Conservation (phyloP, 2,797 vertebrate genomes). For the Pipistrellus pipistrellus region DNA sequence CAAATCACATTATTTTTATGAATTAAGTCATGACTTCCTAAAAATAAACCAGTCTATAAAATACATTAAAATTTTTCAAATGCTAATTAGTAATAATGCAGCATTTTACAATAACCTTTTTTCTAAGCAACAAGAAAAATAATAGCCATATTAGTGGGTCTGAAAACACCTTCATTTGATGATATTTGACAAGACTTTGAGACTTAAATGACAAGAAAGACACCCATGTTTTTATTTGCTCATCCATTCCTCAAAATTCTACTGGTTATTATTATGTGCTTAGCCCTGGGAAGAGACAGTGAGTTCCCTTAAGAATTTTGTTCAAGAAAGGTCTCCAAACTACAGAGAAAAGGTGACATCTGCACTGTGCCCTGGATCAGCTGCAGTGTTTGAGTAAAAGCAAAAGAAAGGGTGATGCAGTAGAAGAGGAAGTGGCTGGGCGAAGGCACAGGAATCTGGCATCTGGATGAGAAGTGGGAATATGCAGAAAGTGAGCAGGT, state of each 20-base stretch:
- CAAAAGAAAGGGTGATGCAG: neutral
- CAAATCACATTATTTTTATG: neutral
- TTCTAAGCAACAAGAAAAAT: constrained; percentile 4
- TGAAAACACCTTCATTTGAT: neutral
- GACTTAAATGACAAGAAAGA: neutral
- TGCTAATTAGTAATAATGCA: neutral
- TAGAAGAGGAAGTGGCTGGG: neutral
- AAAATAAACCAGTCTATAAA: neutral
- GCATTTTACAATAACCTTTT: neutral
- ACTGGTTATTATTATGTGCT: neutral
- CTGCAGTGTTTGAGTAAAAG: neutral
- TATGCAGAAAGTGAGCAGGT: neutral
- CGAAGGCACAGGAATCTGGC: neutral
- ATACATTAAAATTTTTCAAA: neutral
- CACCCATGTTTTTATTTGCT: neutral
- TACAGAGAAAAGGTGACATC: neutral
- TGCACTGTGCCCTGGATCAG: neutral
- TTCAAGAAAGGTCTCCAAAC: neutral
- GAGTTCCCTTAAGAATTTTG: neutral
- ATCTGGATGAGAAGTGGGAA: neutral
- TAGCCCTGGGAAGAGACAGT: neutral
- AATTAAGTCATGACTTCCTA: neutral
- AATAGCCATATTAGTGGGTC: neutral
- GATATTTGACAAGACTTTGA: neutral
- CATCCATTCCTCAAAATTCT: neutral